Evolutionary conservation across 2,797 vertebrate genomes (phyloP).

Genomic region (Uromys caudimaculatus): DNA sequence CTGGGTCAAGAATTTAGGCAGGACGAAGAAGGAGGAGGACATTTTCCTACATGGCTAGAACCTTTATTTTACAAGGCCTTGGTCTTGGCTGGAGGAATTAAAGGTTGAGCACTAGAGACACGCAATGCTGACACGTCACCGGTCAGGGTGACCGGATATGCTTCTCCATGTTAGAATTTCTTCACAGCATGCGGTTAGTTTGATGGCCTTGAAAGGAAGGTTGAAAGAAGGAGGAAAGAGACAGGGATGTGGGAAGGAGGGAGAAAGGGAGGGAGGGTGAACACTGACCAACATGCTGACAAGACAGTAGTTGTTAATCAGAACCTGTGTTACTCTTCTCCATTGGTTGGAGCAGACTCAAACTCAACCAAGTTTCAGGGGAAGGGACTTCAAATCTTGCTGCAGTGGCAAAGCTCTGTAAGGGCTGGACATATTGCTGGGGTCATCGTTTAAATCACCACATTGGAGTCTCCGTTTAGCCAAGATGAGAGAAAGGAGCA

Average conservation of each 20-base stretch:
- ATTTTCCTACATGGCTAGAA: not conserved
- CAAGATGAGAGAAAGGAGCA: not conserved
- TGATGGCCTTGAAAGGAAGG: not conserved
- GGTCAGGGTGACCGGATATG: not conserved
- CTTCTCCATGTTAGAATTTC: not conserved
- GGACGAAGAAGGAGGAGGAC: not conserved
- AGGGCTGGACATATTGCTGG: not conserved
- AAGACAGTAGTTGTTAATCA: not conserved
- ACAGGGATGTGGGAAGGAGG: rapidly evolving
- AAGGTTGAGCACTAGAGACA: not conserved
- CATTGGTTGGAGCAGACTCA: not conserved
- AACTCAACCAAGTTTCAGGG: not conserved
- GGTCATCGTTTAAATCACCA: not conserved
- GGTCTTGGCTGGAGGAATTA: not conserved
- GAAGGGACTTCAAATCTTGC: not conserved
- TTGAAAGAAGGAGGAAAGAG: not conserved
- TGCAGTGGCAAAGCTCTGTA: not conserved
- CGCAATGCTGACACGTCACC: not conserved
- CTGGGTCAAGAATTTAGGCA: not conserved
- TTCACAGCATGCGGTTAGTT: not conserved
- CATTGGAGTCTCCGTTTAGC: not conserved
- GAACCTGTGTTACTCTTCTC: not conserved
- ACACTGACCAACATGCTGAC: too few species aligned
- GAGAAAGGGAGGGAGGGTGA: not conserved
- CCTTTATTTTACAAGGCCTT: not conserved